Evolutionary conservation across 2,888 invertebrate species (phyloP).

Genomic region (Gymnocheta viridis): DNA sequence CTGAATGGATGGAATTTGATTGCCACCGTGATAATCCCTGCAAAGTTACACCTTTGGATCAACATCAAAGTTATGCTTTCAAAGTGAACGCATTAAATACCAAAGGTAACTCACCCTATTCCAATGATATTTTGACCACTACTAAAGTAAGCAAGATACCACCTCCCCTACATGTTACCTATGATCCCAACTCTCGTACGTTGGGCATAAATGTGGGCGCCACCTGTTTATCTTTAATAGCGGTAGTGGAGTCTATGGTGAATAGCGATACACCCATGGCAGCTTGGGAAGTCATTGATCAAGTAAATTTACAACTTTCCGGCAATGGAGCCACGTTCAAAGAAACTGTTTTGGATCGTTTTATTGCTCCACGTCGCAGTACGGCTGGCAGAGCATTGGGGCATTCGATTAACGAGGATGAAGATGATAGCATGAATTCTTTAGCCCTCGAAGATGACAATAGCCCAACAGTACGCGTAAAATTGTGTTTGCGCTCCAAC

Average conservation of each 20-base stretch:
- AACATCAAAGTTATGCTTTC: conserved; percentile 93
- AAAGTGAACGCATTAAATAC: conserved; percentile 95
- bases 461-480: conserved; percentile 87
- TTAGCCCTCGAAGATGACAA: conserved; percentile 85
- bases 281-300: conserved; percentile 88
- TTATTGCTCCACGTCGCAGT: conserved; percentile 82
- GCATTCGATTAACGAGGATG: conserved; percentile 60
- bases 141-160: conserved; percentile 93
- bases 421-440: conserved; percentile 83
- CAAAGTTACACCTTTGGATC: conserved; percentile 92
- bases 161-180: conserved; percentile 90
- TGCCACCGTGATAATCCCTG: conserved; percentile 94
- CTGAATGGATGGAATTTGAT: conserved; percentile 92
- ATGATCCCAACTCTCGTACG: conserved; percentile 89
- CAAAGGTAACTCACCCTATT: conserved; percentile 93
- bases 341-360: conserved; percentile 87
- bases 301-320: conserved; percentile 87
- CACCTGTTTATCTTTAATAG: conserved; percentile 90
- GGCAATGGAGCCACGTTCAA: conserved; percentile 87
- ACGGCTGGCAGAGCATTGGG: conserved; percentile 83
- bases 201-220: conserved; percentile 91
- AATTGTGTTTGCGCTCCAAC: conserved; percentile 91
- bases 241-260: conserved; percentile 88
- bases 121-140: conserved; percentile 90
- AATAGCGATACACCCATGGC: conserved; percentile 84